phyloP scores from a whole-genome alignment of 2,113 vertebrate genomes.

The Nothobranchius kuhntae region DNA sequence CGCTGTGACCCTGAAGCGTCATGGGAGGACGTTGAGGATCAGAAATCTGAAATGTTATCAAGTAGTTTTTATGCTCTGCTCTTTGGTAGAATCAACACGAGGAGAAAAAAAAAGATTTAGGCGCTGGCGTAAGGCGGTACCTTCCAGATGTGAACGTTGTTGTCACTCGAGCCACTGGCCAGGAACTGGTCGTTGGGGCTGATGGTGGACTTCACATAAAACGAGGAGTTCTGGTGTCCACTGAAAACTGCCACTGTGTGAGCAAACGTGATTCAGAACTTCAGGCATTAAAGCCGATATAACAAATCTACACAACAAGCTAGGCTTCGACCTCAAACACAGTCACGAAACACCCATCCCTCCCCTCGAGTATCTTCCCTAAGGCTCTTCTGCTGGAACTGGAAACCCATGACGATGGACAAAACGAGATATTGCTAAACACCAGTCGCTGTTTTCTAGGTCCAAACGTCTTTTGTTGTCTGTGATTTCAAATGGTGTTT shows the following conservation, averaged over 20 bases:
- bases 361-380: too few relatives aligned
- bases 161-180: conserved; percentile 93
- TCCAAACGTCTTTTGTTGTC: too few relatives aligned
- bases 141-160: conserved; percentile 92
- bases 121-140: conserved; percentile 64
- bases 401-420: too few relatives aligned
- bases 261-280: conserved; percentile 3
- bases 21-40: conserved; percentile 83
- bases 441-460: too few relatives aligned
- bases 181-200: conserved; percentile 96
- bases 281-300: too few relatives aligned
- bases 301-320: too few relatives aligned
- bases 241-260: conserved; percentile 85
- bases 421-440: too few relatives aligned
- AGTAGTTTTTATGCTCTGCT: neutral
- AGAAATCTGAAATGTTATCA: conserved; percentile 79
- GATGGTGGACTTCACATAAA: conserved; percentile 92
- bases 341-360: too few relatives aligned
- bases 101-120: neutral
- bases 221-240: conserved; percentile 94
- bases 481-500: too few relatives aligned
- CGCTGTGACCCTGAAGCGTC: conserved; percentile 88
- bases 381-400: too few relatives aligned
- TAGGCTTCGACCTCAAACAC: too few relatives aligned
- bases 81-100: neutral